Evolutionary conservation across 2,113 vertebrate species (phyloP).

Genomic region (Oreotrochilus melanogaster): DNA sequence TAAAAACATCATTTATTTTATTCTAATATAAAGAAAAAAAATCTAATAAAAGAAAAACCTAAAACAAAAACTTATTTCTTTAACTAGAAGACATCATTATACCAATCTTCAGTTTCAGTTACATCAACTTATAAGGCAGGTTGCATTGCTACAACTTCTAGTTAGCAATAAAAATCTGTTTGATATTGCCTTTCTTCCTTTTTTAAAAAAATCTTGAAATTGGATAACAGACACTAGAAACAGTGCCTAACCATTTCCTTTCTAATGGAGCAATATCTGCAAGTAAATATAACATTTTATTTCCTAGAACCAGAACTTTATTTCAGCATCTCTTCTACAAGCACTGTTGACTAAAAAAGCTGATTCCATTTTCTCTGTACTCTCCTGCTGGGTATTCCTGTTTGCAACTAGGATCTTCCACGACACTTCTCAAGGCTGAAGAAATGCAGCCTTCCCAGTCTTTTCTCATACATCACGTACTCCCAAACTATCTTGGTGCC

Average conservation of each 20-base stretch:
- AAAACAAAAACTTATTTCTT: background rate
- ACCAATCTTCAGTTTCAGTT: background rate
- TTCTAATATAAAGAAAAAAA: too few species aligned
- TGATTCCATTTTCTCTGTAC: background rate
- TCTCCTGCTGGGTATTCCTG: background rate
- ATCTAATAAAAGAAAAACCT: too few species aligned
- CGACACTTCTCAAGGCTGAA: background rate
- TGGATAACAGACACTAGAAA: background rate
- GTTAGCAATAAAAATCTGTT: background rate
- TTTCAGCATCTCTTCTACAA: background rate
- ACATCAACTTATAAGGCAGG: background rate
- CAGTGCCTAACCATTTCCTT: background rate
- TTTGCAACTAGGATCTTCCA: background rate
- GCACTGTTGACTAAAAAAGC: background rate
- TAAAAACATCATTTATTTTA: too few species aligned
- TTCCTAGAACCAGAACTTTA: background rate
- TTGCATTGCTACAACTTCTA: background rate
- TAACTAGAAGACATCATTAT: background rate
- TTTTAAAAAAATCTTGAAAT: background rate
- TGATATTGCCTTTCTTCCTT: background rate
- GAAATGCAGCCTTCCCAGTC: background rate
- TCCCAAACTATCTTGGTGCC: background rate
- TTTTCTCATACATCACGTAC: rapidly evolving
- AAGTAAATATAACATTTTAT: background rate
- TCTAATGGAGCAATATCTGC: background rate